Conservation (phyloP, 2,797 vertebrate species). For the Danio aesculapii region DNA sequence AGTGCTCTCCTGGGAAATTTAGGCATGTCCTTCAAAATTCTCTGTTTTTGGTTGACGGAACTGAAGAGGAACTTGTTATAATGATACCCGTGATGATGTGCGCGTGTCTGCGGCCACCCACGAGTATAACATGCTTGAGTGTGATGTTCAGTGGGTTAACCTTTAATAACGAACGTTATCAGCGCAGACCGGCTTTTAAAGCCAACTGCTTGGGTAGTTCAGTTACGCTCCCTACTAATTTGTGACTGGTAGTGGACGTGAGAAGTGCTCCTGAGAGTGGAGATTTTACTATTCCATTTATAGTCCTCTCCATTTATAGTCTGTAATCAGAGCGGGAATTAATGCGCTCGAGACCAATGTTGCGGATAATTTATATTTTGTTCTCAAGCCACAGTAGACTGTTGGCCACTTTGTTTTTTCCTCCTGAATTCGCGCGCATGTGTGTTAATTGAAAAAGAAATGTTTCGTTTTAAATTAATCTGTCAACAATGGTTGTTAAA, state of each 20-base stretch:
- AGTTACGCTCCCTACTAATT: conserved; percentile 28
- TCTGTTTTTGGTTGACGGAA: conserved; percentile 5
- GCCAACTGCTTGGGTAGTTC: conserved; percentile 1
- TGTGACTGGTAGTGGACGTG: conserved; percentile 32
- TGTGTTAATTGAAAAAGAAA: conserved; percentile 10
- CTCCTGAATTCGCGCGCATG: not conserved
- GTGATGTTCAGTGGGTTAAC: conserved; percentile 26
- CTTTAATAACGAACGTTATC: conserved; percentile 34
- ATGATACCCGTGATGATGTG: conserved; percentile 25
- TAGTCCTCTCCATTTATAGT: conserved; percentile 37
- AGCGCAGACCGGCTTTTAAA: not conserved
- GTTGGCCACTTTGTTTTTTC: conserved; percentile 11
- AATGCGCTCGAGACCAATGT: conserved; percentile 46
- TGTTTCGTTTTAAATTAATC: not conserved
- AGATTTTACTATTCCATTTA: conserved; percentile 51
- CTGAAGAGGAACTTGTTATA: conserved; percentile 29
- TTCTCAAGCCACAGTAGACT: conserved; percentile 27
- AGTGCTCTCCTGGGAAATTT: conserved; percentile 1
- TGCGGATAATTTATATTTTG: conserved; percentile 49
- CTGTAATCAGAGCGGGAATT: conserved; percentile 53
- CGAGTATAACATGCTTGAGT: not conserved
- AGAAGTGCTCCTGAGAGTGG: conserved; percentile 29
- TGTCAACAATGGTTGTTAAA: conserved; percentile 6
- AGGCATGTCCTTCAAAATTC: not conserved
- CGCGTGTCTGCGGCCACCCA: conserved; percentile 35